These are phyloP conservation scores for Drosophila antonietae DNA, from an alignment of 2,888 invertebrate species.

Conservation along the genomic window DNA sequence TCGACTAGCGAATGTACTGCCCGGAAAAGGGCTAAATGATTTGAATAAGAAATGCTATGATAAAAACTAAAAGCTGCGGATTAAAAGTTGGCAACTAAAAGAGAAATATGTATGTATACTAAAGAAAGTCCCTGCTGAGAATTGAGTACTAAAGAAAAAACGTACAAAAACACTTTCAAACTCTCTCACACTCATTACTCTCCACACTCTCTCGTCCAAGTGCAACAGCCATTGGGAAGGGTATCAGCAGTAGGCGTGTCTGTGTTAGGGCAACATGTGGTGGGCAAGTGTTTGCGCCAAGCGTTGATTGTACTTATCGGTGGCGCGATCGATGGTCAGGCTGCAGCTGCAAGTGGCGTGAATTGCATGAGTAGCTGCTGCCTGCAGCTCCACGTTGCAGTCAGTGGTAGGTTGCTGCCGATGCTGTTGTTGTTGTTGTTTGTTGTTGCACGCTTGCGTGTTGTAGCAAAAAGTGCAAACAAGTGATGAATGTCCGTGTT, in stretches of 20 bases:
- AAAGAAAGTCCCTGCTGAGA: too few species aligned
- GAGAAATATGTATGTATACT: too few species aligned
- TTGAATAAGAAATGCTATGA: too few species aligned
- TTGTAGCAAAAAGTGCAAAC: slow-evolving; percentile 53
- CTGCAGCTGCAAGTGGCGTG: slow-evolving; percentile 61
- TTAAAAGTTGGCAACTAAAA: too few species aligned
- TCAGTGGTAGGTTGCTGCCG: not conserved
- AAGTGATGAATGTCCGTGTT: slow-evolving; percentile 84
- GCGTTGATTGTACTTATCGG: slow-evolving; percentile 78
- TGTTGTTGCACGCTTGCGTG: slow-evolving; percentile 45
- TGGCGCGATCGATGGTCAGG: slow-evolving; percentile 61
- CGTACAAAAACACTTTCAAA: not conserved
- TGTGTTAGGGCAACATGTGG: slow-evolving; percentile 61
- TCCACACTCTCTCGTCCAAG: not conserved
- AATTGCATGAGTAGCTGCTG: slow-evolving; percentile 74
- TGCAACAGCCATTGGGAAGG: not conserved
- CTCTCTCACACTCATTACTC: not conserved
- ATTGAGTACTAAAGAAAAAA: not conserved
- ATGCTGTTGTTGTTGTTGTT: slow-evolving; percentile 14
- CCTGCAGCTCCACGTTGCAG: slow-evolving; percentile 30
- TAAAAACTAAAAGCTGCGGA: too few species aligned
- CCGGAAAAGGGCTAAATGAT: not conserved
- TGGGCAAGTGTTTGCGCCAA: slow-evolving; percentile 77
- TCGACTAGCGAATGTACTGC: not conserved
- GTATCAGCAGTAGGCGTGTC: slow-evolving; percentile 54